Conservation (phyloP, 2,113 vertebrate genomes). For the Epinephelus lanceolatus region DNA sequence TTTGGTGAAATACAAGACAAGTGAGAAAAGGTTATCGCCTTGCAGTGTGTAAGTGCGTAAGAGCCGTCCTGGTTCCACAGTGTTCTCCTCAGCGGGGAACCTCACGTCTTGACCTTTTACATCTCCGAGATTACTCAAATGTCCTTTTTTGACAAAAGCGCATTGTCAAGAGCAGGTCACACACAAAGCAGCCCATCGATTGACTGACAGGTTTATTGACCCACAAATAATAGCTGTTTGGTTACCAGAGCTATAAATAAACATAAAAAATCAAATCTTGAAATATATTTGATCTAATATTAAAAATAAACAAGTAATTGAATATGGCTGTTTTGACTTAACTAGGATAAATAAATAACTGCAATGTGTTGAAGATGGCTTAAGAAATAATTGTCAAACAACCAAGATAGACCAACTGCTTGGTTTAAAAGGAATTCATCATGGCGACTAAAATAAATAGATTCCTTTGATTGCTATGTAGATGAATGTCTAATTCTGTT, state of each 20-base stretch:
- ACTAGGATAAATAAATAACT: background rate
- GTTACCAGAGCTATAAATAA: slow-evolving; percentile 15
- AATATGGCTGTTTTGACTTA: slow-evolving; percentile 33
- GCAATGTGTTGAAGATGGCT: background rate
- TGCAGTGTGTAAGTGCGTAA: slow-evolving; percentile 41
- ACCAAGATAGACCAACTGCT: background rate
- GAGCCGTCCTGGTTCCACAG: slow-evolving; percentile 23
- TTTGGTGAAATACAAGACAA: slow-evolving; percentile 66
- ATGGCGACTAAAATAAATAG: background rate
- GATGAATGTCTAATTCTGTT: background rate
- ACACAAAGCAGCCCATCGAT: slow-evolving; percentile 5
- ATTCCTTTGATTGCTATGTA: background rate
- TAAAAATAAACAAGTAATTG: slow-evolving; percentile 23
- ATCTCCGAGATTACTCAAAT: slow-evolving; percentile 45
- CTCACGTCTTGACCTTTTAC: slow-evolving; percentile 61
- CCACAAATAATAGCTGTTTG: background rate
- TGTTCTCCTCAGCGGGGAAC: slow-evolving; percentile 44
- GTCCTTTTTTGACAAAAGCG: slow-evolving; percentile 43
- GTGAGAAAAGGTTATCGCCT: slow-evolving; percentile 64
- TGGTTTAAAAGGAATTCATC: background rate
- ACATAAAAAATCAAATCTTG: background rate
- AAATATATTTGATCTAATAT: slow-evolving; percentile 27
- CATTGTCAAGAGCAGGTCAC: slow-evolving; percentile 39
- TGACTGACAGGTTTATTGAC: slow-evolving; percentile 45
- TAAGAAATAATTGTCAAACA: slow-evolving; percentile 1